A percentile compares a stretch with the other conserved stretches of the same genome.
Evolutionary conservation across 2,113 vertebrate species (phyloP).

Genomic region (Bos taurus): DNA sequence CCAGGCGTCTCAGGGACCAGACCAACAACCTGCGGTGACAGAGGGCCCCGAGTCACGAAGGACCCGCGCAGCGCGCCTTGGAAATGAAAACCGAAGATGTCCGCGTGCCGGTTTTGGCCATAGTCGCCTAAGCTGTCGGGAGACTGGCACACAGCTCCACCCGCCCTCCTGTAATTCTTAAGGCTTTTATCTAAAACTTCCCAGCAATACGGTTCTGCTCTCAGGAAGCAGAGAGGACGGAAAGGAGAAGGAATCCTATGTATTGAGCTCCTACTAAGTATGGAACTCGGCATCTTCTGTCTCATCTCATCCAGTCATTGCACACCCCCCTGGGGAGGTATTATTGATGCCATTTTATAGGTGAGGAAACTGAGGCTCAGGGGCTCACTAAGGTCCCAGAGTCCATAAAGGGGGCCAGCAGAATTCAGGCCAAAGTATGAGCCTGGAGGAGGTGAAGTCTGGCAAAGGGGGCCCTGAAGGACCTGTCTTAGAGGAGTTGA

Average conservation of each 20-base stretch:
- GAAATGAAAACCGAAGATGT: not conserved
- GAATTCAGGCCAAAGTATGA: not conserved
- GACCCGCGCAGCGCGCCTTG: not conserved
- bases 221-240: not conserved
- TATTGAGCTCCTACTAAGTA: not conserved
- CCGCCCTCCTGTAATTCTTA: not conserved
- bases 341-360: not conserved
- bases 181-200: not conserved
- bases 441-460: not conserved
- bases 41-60: not conserved
- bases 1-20: not conserved
- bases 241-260: not conserved
- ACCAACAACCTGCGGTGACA: not conserved
- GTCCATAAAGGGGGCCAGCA: too few species aligned
- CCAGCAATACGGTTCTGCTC: not conserved
- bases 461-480: not conserved
- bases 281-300: not conserved
- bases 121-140: fast-evolving
- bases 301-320: not conserved
- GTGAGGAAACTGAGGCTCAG: not conserved
- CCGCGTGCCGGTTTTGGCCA: not conserved
- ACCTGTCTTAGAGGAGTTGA: not conserved
- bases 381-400: not conserved
- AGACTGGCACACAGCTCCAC: not conserved
- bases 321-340: not conserved